Evolutionary conservation across 1,140 invertebrate species (phyloP), one percentile per base, ranked within the genome.

Genomic region (Rhysida immarginata): DNA sequence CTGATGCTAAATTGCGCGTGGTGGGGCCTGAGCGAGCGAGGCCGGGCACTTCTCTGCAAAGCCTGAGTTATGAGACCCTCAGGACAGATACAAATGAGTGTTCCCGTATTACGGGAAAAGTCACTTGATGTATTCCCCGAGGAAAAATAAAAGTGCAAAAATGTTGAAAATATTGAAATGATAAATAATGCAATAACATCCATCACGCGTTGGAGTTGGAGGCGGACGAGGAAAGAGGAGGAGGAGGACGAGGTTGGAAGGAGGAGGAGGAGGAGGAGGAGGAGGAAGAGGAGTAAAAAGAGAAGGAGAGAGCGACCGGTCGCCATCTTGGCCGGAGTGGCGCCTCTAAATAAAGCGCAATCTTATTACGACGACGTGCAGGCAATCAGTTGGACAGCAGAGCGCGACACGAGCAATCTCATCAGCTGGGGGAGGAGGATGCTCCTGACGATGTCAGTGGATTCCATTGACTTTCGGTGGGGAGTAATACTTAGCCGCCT

Each of bases 121-220:
- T 51, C 49, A 26, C 24, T 51, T 51, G 49, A 51, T 51, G 49
- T 51, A 51, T 51, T 51, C 49, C 49, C 49, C 49, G 16, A 25
- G 49, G 49, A 51, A 26, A 51, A 51, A 51, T 51, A 51, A 51
- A 51, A 51, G 49, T 51, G 49, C 49, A 51, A 51, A 51, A 51
- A 51, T 51, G 49, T 51, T 51, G 49, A 51, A 51, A 51, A 51
- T 51, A 51, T 51, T 51, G 49, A 51, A 51, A 51, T 51, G 49
- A 51, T 51, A 51, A 51, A 51, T 51, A 51, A 51, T 51, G 24
- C 49, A 51, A 51, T 51, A 51, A 51, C 49, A 51, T 51, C 49
- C 49, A 51, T 51, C 49, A 51, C 44, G 5, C n/a, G n/a, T 41
- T 41, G 35, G 35, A n/a, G 35, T 11, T 11, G 35, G 35, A n/a